Base-by-base conservation (phyloP, 2,113 vertebrate genomes). In the Rhipidura dahli region DNA sequence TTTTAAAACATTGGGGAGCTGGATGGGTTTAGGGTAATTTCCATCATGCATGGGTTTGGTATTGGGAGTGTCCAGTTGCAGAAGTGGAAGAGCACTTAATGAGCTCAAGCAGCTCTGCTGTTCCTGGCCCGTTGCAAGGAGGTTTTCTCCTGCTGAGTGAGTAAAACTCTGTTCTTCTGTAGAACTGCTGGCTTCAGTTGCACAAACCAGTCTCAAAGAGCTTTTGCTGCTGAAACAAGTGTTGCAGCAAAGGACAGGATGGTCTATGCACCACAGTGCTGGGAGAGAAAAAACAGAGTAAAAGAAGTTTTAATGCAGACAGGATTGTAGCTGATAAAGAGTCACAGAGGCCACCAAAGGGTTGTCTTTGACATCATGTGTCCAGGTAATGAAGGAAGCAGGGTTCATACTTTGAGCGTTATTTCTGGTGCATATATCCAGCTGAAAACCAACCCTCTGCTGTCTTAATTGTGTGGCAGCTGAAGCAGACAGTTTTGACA, bases 201-300 rank as follows among this genome's bases (percentile, higher is more conserved):
- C 47, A 63, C 13, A 91, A 63, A 49, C 15, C 11, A 79, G 1
- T 30, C 39, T 40, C 47, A 31, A 72, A 63, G 49, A 37, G n/a
- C 35, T 82, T 69, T 66, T 91, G 54, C 45, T 91, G 16, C 64
- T 93, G 78, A 26, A 75, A n/a, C 35, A 93, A 76, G 72, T 19
- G 8, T 73, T 51, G 19, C 21, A 45, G 24, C 40, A 68, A 75
- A 70, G 33, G 26, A 42, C 4, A 1, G 28, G 21, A 35, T 15
- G 9, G 4, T 61, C 28, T 35, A 24, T 1, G 2, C 17, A 11
- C 6, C 45, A 47, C 17, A 27, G 13, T 23, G 13, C 0, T 72
- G 53, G 10, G 20, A 66, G 56, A 79, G 28, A 24, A 79, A 76
- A 89, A 91, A n/a, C 20, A 44, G 15, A 68, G 45, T 30, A 42